Conservation (phyloP, 2,797 vertebrate species). For the Epinephelus coioides region DNA sequence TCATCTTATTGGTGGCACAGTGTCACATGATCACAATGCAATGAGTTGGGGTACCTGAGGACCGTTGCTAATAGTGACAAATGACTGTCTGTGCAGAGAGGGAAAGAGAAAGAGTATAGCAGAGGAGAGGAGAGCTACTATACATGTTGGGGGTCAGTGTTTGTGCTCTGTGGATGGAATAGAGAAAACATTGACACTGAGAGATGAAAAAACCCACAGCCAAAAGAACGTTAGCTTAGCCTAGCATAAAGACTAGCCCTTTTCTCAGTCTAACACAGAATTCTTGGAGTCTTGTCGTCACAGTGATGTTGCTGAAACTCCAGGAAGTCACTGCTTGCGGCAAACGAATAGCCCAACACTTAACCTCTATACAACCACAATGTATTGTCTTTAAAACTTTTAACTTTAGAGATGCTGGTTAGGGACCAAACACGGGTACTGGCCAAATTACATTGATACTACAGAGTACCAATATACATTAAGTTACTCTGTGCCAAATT, state of each 20-base stretch:
- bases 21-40: constrained; percentile 69
- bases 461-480: too few species aligned
- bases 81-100: constrained; percentile 66
- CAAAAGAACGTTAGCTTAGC: neutral
- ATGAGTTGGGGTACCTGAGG: constrained; percentile 72
- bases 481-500: too few species aligned
- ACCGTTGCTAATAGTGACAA: constrained; percentile 87
- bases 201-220: neutral
- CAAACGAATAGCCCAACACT: too few species aligned
- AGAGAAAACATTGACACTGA: neutral
- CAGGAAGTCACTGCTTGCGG: too few species aligned
- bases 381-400: too few species aligned
- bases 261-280: too few species aligned
- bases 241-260: neutral
- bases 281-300: too few species aligned
- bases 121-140: constrained; percentile 25
- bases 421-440: too few species aligned
- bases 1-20: constrained; percentile 41
- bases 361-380: too few species aligned
- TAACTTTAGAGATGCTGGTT: too few species aligned
- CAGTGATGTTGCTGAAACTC: too few species aligned
- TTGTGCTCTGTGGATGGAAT: constrained; percentile 29
- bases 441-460: too few species aligned
- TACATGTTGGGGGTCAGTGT: constrained; percentile 46
- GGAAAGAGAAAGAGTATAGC: constrained; percentile 51